Percentiles rank a stretch among this genome's conserved stretches.
phyloP scores from a whole-genome alignment of 2,888 invertebrate species.

The Apodemia duryi region DNA sequence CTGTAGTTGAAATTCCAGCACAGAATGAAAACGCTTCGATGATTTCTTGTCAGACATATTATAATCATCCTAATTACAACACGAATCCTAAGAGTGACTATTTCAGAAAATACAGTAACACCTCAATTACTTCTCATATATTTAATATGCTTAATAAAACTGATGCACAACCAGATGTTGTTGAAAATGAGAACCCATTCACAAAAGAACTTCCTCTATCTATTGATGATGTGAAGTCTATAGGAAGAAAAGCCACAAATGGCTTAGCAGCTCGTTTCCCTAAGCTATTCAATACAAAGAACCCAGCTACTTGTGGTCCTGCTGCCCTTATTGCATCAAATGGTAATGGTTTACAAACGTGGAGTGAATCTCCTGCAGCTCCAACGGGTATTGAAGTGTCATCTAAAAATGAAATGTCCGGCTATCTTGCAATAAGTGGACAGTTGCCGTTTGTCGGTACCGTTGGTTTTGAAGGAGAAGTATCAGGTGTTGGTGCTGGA shows the following conservation, averaged over 20 bases:
- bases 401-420: constrained; percentile 42
- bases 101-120: not conserved
- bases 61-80: not conserved
- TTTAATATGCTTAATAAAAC: not conserved
- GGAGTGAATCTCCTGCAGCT: constrained; percentile 36
- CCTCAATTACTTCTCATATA: not conserved
- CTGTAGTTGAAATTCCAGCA: not conserved
- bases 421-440: constrained; percentile 36
- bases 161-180: not conserved
- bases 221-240: not conserved
- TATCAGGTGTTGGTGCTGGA: constrained; percentile 24
- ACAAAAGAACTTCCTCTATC: not conserved
- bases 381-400: constrained; percentile 41
- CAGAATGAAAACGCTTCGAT: not conserved
- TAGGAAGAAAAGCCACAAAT: not conserved
- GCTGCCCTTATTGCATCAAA: constrained; percentile 21
- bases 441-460: constrained; percentile 33
- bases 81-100: not conserved
- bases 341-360: constrained; percentile 32
- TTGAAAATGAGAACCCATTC: not conserved
- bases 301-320: not conserved
- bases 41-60: not conserved
- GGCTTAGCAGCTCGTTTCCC: constrained; percentile 1
- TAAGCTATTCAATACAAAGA: not conserved
- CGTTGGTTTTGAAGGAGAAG: constrained; percentile 23